phyloP scores from a whole-genome alignment of 2,797 vertebrate species.

The Pygocentrus nattereri region DNA sequence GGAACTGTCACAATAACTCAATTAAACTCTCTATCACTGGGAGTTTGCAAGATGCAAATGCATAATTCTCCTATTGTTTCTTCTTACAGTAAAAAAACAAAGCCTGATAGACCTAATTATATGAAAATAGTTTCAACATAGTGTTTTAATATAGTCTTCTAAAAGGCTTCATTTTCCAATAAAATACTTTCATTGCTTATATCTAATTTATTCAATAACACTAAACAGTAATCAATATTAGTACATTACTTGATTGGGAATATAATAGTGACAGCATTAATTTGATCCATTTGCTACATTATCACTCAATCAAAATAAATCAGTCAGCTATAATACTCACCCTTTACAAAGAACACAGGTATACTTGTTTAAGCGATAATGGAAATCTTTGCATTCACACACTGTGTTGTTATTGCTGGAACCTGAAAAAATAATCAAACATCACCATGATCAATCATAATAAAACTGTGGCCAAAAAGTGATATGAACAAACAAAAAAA shows the following conservation, averaged over 20 bases:
- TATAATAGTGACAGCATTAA: not conserved
- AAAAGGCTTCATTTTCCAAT: too few relatives aligned
- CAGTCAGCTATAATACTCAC: conserved; percentile 66
- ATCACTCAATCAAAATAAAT: not conserved
- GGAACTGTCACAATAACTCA: too few relatives aligned
- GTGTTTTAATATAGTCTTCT: too few relatives aligned
- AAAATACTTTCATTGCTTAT: too few relatives aligned
- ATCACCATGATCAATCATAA: not conserved
- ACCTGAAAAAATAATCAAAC: conserved; percentile 67
- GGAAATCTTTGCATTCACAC: conserved; percentile 66
- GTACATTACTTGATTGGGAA: too few relatives aligned
- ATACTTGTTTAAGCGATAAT: conserved; percentile 49
- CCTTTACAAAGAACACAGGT: conserved; percentile 64
- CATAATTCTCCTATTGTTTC: too few relatives aligned
- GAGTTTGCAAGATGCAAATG: too few relatives aligned
- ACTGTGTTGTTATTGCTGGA: conserved; percentile 49
- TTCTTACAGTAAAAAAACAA: too few relatives aligned
- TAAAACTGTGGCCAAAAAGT: not conserved
- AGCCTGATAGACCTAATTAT: too few relatives aligned
- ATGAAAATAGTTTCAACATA: too few relatives aligned
- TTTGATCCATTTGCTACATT: not conserved
- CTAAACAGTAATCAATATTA: not conserved
- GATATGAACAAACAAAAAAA: not conserved
- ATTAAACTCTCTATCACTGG: too few relatives aligned
- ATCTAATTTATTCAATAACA: too few relatives aligned